Evolutionary conservation across 2,888 invertebrate genomes (phyloP).

Genomic region (Neocrepidodera transversa): DNA sequence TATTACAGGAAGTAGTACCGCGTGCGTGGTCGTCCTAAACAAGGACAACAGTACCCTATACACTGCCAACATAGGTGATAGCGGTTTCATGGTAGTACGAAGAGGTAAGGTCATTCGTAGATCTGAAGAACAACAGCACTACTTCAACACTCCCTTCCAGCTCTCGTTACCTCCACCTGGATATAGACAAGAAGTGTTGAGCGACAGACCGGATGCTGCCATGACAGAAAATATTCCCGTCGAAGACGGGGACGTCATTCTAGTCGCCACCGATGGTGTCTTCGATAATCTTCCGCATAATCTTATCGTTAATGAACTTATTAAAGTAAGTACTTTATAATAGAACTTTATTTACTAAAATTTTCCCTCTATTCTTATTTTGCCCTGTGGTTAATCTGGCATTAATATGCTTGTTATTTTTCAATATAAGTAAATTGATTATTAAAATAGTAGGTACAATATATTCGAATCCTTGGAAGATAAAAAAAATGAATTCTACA

Average conservation of each 20-base stretch:
- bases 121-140: conserved; percentile 97
- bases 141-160: conserved; percentile 99
- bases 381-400: too few species aligned
- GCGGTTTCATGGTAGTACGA: conserved; percentile 93
- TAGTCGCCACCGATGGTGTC: conserved; percentile 96
- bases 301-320: conserved; percentile 85
- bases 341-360: too few species aligned
- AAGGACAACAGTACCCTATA: conserved; percentile 88
- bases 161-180: conserved; percentile 93
- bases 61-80: conserved; percentile 98
- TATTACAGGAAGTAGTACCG: conserved; percentile 90
- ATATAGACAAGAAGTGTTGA: conserved; percentile 84
- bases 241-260: conserved; percentile 91
- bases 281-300: conserved; percentile 97
- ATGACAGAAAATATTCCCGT: conserved; percentile 87
- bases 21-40: conserved; percentile 94
- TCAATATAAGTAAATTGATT: too few species aligned
- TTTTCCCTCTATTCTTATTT: too few species aligned
- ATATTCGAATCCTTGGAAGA: too few species aligned
- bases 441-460: too few species aligned
- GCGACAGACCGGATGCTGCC: conserved; percentile 93
- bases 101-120: conserved; percentile 87
- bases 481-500: too few species aligned
- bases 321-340: conserved; percentile 65
- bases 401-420: too few species aligned